Percentiles rank a stretch among this genome's conserved stretches.
phyloP scores from a whole-genome alignment of 2,113 vertebrate genomes.

The Trogon melanurus region DNA sequence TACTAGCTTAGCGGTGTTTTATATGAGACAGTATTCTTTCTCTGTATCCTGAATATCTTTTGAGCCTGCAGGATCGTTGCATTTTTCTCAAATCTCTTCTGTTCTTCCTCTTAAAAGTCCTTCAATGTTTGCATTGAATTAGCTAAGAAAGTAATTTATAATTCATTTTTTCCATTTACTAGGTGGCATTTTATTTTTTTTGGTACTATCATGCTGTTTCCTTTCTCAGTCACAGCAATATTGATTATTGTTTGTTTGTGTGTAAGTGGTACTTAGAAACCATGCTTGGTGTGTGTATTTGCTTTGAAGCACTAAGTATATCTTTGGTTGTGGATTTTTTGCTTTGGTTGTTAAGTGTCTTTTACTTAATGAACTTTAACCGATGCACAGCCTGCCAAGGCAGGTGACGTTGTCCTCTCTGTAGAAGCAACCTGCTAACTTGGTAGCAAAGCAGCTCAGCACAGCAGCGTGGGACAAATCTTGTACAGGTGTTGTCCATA shows the following conservation, averaged over 20 bases:
- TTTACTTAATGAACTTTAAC: background rate
- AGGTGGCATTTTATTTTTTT: background rate
- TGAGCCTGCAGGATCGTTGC: background rate
- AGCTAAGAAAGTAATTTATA: background rate
- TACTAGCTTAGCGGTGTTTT: background rate
- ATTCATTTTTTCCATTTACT: background rate
- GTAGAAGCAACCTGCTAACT: background rate
- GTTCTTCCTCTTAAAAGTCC: background rate
- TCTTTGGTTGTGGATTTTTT: background rate
- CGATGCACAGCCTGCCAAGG: background rate
- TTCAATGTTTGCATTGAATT: background rate
- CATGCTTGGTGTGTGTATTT: background rate
- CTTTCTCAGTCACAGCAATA: background rate
- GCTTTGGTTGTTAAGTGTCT: background rate
- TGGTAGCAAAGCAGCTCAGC: background rate
- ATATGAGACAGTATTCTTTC: background rate
- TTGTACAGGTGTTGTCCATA: slow-evolving; percentile 39
- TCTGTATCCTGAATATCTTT: background rate
- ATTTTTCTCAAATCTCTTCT: background rate
- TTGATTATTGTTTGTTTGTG: slow-evolving; percentile 31
- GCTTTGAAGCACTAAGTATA: background rate
- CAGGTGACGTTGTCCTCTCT: background rate
- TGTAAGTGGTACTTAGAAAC: background rate
- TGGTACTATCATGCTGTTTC: background rate
- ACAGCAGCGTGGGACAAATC: background rate